Conservation (phyloP, 2,797 vertebrate species). For the Megaceryle alcyon region DNA sequence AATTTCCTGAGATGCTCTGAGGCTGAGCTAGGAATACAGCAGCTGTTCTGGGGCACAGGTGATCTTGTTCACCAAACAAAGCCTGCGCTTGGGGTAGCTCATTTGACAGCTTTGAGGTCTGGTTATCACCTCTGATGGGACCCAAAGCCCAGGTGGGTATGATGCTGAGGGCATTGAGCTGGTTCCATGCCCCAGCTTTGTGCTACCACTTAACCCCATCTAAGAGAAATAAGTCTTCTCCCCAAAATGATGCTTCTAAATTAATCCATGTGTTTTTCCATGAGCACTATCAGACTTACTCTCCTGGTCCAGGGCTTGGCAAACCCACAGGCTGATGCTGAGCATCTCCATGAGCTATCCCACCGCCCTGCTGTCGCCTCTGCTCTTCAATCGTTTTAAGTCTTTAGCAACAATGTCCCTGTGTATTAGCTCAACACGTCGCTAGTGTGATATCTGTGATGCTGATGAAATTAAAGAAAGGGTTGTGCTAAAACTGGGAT, state of each 20-base stretch:
- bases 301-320: rapidly evolving
- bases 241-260: rapidly evolving
- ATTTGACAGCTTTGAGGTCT: background rate
- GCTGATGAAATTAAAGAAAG: conserved; percentile 66
- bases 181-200: background rate
- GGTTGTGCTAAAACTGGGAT: conserved; percentile 55
- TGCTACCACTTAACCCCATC: background rate
- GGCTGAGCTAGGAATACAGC: background rate
- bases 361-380: background rate
- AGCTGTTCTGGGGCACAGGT: background rate
- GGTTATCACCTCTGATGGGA: background rate
- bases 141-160: rapidly evolving
- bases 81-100: background rate
- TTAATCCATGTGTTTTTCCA: rapidly evolving
- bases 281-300: rapidly evolving
- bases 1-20: background rate
- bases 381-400: background rate
- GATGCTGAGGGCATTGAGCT: background rate
- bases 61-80: rapidly evolving
- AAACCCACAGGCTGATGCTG: rapidly evolving
- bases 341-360: rapidly evolving
- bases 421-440: background rate
- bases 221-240: rapidly evolving
- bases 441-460: conserved; percentile 5
- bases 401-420: conserved; percentile 5